Conservation (phyloP, 2,113 vertebrate species). For the Mirounga angustirostris region DNA sequence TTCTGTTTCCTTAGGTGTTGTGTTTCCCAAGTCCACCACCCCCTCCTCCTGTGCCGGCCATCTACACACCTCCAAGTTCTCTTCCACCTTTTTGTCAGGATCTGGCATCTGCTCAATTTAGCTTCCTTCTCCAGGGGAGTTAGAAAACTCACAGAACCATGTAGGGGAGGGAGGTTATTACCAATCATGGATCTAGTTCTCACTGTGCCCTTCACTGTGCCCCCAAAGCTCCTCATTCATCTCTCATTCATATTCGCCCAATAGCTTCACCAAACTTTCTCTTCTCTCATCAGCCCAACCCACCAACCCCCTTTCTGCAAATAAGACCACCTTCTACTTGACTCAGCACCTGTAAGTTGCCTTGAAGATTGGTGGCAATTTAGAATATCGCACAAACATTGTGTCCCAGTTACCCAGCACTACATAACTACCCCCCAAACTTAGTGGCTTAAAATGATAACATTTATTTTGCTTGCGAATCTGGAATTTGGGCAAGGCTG, state of each 20-base stretch:
- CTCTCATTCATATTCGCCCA: not conserved
- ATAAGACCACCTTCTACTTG: not conserved
- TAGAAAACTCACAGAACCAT: not conserved
- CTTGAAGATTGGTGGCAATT: not conserved
- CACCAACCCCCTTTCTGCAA: not conserved
- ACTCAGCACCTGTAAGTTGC: not conserved
- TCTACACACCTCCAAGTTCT: not conserved
- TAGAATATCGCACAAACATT: not conserved
- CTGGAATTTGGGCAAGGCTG: not conserved
- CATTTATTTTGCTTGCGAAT: not conserved
- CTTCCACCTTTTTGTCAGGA: not conserved
- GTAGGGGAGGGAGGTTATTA: not conserved
- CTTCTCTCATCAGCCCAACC: not conserved
- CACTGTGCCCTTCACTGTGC: not conserved
- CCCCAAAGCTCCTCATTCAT: not conserved
- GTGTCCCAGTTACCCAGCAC: not conserved
- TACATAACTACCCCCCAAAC: not conserved
- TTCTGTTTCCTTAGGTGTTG: not conserved
- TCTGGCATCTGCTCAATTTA: not conserved
- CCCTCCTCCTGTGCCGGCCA: not conserved
- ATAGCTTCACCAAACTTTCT: not conserved
- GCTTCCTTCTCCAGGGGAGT: not conserved
- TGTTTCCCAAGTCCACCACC: not conserved
- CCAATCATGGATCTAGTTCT: not conserved
- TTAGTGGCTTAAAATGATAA: not conserved